These are phyloP conservation scores for Cantharis nigra DNA, from an alignment of 2,888 invertebrate species.

Conservation along the genomic window DNA sequence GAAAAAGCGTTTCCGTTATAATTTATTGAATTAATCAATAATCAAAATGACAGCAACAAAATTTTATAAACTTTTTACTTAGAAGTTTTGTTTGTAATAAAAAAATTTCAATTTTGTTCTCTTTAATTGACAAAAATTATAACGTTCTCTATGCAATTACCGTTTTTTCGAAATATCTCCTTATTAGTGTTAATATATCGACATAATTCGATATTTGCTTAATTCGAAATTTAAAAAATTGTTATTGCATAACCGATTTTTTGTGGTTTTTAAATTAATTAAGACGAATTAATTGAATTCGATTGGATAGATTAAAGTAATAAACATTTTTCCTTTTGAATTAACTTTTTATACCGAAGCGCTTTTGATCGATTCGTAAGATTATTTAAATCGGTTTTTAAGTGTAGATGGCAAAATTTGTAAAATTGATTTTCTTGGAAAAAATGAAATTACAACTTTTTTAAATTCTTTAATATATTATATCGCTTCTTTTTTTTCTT, in stretches of 20 bases:
- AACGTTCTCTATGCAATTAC: not conserved
- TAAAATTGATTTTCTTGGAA: not conserved
- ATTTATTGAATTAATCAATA: not conserved
- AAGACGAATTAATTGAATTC: not conserved
- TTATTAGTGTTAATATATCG: not conserved
- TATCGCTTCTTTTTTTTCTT: not conserved
- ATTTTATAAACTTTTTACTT: not conserved
- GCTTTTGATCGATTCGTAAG: not conserved
- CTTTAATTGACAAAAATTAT: not conserved
- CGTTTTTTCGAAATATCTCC: not conserved
- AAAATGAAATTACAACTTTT: not conserved
- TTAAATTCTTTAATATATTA: not conserved
- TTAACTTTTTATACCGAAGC: not conserved
- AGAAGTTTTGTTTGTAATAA: not conserved
- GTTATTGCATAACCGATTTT: not conserved
- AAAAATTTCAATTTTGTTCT: not conserved
- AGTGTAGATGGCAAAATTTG: not conserved
- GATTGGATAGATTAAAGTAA: not conserved
- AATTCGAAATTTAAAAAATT: not conserved
- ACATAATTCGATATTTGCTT: not conserved
- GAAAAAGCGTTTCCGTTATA: not conserved
- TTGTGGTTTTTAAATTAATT: slow-evolving; percentile 2
- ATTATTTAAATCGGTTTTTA: not conserved
- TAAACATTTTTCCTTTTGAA: not conserved
- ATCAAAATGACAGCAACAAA: not conserved